Percentiles rank a stretch among this genome's conserved stretches.
These are phyloP conservation scores for Lasioglossum vierecki DNA, from an alignment of 2,888 invertebrate species.

Conservation along the genomic window DNA sequence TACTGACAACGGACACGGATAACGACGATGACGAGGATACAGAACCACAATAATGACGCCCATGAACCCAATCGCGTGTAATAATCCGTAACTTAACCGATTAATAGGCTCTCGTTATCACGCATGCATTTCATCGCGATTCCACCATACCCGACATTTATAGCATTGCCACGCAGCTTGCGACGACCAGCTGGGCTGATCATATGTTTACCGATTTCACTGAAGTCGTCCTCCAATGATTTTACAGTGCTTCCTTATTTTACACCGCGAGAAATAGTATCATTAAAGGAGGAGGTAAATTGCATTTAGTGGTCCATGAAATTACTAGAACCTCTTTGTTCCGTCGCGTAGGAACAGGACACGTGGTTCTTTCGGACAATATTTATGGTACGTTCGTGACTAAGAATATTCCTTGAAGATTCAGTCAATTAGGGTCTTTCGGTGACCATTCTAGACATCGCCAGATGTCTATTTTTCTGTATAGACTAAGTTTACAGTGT, in stretches of 20 bases:
- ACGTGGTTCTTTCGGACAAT: no score
- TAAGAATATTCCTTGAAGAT: no score
- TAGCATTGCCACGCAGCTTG: not conserved
- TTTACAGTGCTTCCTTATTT: not conserved
- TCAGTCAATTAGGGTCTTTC: no score
- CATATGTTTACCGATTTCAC: not conserved
- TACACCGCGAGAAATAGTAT: not conserved
- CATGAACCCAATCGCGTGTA: conserved; percentile 60
- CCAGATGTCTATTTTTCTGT: no score
- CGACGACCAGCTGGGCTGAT: not conserved
- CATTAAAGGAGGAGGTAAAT: not conserved
- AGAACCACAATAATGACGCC: conserved; percentile 62
- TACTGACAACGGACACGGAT: conserved; percentile 33
- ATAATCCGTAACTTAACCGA: conserved; percentile 78
- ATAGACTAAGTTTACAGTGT: no score
- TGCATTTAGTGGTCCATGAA: not conserved
- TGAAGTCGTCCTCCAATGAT: not conserved
- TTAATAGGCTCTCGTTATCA: conserved; percentile 68
- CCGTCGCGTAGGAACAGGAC: no score
- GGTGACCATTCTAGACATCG: no score
- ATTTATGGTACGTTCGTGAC: no score
- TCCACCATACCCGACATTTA: not conserved
- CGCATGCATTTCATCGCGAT: conserved; percentile 23
- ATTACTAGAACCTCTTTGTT: not conserved
- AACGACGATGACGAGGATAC: conserved; percentile 47